Evolutionary conservation across 2,113 vertebrate genomes (phyloP), one percentile per base, ranked within the genome.

Genomic region (Dendrocopos noguchii): DNA sequence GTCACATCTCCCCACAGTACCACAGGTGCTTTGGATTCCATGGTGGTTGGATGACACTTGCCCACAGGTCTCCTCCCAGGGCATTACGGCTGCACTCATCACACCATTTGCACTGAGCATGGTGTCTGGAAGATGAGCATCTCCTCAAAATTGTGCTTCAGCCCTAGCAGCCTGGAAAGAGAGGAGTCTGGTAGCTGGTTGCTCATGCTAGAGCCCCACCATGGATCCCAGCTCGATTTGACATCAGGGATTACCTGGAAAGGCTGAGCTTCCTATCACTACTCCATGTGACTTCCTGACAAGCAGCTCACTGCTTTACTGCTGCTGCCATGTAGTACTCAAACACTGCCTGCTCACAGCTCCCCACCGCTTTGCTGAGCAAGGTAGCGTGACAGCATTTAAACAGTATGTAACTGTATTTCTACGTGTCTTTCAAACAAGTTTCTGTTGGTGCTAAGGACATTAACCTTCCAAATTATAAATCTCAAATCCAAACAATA

Each of bases 1-100:
- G 15, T 15, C 21, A 0, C 19, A 5, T 2, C 3, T n/a, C 64
- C 28, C 47, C 1, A 2, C 44, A 13, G 68, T 2, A 7, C 44
- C 34, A 17, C 0, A 1, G 27, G 4, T 8, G n/a, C 29, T 50
- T 34, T 4, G 9, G 6, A 46, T 80, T 65, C 77, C 13, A 0
- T 1, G 10, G 60, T 44, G 56, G 4, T 5, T 29, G 33, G 52
- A 20, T 3, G 6, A 31, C 27, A n/a, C 70, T 67, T 61, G 67
- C 12, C 56, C 4, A 1, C 3, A 4, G 7, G 12, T 36, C 6
- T 67, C 24, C 81, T 72, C 60, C 24, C 50, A 22, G 55, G 34
- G n/a, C 0, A 0, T 76, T 31, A 8, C 11, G 36, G 27, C 81
- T 50, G 44, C 50, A 25, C 25, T 61, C 33, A 31, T 53, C 3